Evolutionary conservation across 2,888 invertebrate species (phyloP).

Genomic region (Scaptomyza flava): DNA sequence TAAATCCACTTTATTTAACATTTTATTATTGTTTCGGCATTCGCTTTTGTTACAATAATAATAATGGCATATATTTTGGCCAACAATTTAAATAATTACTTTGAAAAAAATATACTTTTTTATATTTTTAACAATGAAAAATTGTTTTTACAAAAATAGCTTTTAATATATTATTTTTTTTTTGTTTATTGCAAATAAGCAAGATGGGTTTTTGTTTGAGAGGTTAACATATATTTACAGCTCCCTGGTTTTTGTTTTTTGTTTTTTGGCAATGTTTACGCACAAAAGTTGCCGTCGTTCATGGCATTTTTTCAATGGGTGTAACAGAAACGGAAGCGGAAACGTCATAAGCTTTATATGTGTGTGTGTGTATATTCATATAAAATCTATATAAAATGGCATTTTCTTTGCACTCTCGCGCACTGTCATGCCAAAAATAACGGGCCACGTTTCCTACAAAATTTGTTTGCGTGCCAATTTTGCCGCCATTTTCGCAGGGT

Average conservation of each 20-base stretch:
- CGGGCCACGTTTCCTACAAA: conserved; percentile 76
- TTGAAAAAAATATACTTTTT: not conserved
- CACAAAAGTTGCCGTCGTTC: conserved; percentile 57
- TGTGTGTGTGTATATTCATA: conserved; percentile 4
- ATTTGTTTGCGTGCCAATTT: conserved; percentile 80
- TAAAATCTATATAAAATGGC: conserved; percentile 47
- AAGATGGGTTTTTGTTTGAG: conserved; percentile 19
- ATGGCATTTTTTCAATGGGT: conserved; percentile 41
- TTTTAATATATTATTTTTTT: not conserved
- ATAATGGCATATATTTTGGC: conserved; percentile 9
- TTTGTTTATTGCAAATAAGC: conserved; percentile 13
- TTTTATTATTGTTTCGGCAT: not conserved
- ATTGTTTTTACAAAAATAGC: conserved; percentile 8
- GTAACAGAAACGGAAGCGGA: conserved; percentile 74
- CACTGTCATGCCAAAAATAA: conserved; percentile 67
- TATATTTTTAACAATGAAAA: not conserved
- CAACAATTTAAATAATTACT: conserved; percentile 8
- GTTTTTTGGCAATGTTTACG: conserved; percentile 43
- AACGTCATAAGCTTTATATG: conserved; percentile 65
- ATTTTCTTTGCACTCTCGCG: conserved; percentile 60
- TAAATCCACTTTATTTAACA: not conserved
- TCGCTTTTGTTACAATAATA: conserved; percentile 6
- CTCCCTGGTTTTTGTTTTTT: not conserved
- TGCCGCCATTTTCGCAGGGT: conserved; percentile 34
- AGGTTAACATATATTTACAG: conserved; percentile 1